These are phyloP conservation scores for Corynorhinus townsendii DNA, from an alignment of 2,113 vertebrate species.

Conservation along the genomic window DNA sequence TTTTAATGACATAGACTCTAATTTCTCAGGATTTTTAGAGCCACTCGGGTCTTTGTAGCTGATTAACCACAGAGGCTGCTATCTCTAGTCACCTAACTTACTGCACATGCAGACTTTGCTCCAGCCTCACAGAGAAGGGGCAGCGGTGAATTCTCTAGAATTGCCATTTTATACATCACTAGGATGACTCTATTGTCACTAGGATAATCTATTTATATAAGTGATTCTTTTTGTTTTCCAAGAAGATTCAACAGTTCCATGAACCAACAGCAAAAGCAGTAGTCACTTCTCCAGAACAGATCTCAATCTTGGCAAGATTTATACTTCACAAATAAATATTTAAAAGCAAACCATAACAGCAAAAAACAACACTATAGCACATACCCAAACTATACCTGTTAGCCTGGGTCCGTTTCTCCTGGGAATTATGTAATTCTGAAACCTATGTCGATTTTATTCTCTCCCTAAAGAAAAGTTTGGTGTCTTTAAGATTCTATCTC, in stretches of 20 bases:
- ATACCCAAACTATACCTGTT: neutral
- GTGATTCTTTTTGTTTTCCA: conserved; percentile 71
- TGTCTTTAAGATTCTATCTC: neutral
- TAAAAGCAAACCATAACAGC: conserved; percentile 73
- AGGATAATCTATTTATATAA: conserved; percentile 71
- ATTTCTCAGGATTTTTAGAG: conserved; percentile 26
- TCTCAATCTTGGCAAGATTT: conserved; percentile 73
- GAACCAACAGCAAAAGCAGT: conserved; percentile 41
- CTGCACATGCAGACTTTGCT: conserved; percentile 52
- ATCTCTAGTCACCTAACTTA: conserved; percentile 47
- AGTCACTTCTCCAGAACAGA: conserved; percentile 66
- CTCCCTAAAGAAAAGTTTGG: conserved; percentile 29
- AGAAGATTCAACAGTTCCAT: conserved; percentile 64
- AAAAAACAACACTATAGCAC: conserved; percentile 41
- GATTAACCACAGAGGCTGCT: conserved; percentile 38
- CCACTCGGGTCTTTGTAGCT: conserved; percentile 44
- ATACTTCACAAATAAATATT: conserved; percentile 82
- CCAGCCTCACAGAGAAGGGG: neutral
- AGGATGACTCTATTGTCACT: conserved; percentile 8
- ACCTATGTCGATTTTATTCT: conserved; percentile 35
- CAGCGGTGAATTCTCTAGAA: conserved; percentile 7
- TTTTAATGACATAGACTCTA: neutral
- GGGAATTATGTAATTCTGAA: conserved; percentile 54
- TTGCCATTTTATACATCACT: conserved; percentile 13
- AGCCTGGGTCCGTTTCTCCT: neutral